Evolutionary conservation across 2,888 invertebrate genomes (phyloP).

Genomic region (Spilarctia lutea): DNA sequence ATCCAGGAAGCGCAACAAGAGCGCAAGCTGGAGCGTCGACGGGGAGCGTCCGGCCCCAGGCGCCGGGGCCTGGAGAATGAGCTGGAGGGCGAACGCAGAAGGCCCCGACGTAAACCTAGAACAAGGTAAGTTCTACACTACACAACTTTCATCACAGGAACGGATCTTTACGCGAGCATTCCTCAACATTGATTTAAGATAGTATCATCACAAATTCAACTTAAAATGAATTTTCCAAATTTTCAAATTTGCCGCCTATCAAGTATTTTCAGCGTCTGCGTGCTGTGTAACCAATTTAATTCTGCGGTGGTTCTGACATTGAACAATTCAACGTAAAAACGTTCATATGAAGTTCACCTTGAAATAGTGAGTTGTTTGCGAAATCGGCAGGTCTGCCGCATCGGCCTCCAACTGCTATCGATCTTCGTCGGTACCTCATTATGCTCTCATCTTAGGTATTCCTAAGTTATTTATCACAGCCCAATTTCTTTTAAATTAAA

Average conservation of each 20-base stretch:
- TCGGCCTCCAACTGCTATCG: conserved; percentile 66
- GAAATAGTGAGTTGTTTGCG: conserved; percentile 73
- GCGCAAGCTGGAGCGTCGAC: conserved; percentile 74
- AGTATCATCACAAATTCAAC: conserved; percentile 2
- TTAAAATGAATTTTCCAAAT: neutral
- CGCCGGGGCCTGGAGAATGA: conserved; percentile 76
- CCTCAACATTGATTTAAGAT: neutral
- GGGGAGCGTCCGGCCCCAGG: conserved; percentile 67
- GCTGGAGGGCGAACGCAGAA: conserved; percentile 74
- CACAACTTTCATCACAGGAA: neutral
- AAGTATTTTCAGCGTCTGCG: conserved; percentile 41
- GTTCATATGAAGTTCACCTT: conserved; percentile 71
- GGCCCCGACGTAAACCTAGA: conserved; percentile 70
- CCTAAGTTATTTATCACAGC: conserved; percentile 52
- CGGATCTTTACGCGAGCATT: neutral
- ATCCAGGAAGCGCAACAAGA: conserved; percentile 63
- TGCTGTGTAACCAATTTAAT: conserved; percentile 70
- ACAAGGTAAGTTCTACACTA: conserved; percentile 64
- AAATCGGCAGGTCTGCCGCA: conserved; percentile 74
- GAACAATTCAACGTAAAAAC: conserved; percentile 74
- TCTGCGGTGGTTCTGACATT: conserved; percentile 80
- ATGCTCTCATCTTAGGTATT: conserved; percentile 57
- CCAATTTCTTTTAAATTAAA: conserved; percentile 48
- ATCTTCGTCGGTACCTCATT: conserved; percentile 65
- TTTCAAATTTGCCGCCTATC: conserved; percentile 6